Evolutionary conservation across 2,797 vertebrate species (phyloP).

Genomic region (Enoplosus armatus): DNA sequence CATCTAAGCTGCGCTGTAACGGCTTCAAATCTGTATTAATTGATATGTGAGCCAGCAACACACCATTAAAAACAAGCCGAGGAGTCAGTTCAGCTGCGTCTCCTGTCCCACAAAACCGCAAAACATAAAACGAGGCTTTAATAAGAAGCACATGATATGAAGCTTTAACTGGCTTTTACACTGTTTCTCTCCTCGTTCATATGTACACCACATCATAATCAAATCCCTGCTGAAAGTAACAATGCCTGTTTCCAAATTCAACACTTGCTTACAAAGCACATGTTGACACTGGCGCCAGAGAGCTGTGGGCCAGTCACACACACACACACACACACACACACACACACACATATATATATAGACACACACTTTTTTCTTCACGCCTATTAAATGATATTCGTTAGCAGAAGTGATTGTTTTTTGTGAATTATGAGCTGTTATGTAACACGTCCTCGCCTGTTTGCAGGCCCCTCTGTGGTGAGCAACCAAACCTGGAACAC

Average conservation of each 20-base stretch:
- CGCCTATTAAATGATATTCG: slow-evolving; percentile 46
- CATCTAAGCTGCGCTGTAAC: slow-evolving; percentile 25
- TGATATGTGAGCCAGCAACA: slow-evolving; percentile 62
- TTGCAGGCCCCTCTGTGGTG: slow-evolving; percentile 18
- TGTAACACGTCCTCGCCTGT: slow-evolving; percentile 12
- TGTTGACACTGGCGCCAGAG: slow-evolving; percentile 67
- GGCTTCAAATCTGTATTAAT: slow-evolving; percentile 62
- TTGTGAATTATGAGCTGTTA: slow-evolving; percentile 59
- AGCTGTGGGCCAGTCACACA: slow-evolving; percentile 30
- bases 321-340: slow-evolving; percentile 7
- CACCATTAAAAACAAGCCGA: slow-evolving; percentile 65
- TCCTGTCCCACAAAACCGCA: slow-evolving; percentile 51
- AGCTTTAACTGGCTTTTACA: slow-evolving; percentile 61
- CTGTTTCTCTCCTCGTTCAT: slow-evolving; percentile 71
- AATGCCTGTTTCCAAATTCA: slow-evolving; percentile 72
- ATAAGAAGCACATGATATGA: slow-evolving; percentile 69
- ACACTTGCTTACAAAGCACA: slow-evolving; percentile 78
- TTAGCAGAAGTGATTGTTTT: slow-evolving; percentile 51
- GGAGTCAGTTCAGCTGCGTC: slow-evolving; percentile 54
- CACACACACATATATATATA: slow-evolving; percentile 18
- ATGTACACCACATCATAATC: slow-evolving; percentile 71
- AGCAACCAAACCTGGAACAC: slow-evolving; percentile 14
- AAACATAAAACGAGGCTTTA: slow-evolving; percentile 64
- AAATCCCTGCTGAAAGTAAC: slow-evolving; percentile 72
- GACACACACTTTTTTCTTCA: slow-evolving; percentile 18